Percentiles rank a stretch among this genome's conserved stretches.
Conservation (phyloP, 2,888 invertebrate genomes). For the Perizoma flavofasciatum region DNA sequence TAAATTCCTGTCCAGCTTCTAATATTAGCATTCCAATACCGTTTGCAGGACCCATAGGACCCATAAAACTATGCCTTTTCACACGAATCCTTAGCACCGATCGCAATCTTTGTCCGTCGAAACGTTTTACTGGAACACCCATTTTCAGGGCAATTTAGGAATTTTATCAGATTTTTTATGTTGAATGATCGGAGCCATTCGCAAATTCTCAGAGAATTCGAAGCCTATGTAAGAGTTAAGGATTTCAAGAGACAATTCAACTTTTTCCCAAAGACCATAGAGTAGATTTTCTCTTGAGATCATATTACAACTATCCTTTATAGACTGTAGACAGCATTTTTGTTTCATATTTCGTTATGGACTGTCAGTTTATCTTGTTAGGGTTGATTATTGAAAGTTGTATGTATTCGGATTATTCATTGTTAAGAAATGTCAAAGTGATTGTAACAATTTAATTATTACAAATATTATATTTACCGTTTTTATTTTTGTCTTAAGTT, state of each 20-base stretch:
- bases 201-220: constrained; percentile 22
- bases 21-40: constrained; percentile 29
- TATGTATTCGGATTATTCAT: constrained; percentile 22
- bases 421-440: constrained; percentile 9
- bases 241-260: constrained; percentile 6
- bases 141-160: constrained; percentile 29
- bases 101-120: constrained; percentile 26
- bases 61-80: constrained; percentile 33
- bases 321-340: constrained; percentile 11
- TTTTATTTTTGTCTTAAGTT: too few species aligned
- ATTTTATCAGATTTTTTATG: constrained; percentile 34
- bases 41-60: constrained; percentile 20
- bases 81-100: constrained; percentile 27
- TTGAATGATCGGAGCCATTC: constrained; percentile 16
- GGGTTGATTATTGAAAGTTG: constrained; percentile 21
- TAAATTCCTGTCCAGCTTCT: constrained; percentile 20
- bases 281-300: constrained; percentile 13
- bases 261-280: constrained; percentile 8
- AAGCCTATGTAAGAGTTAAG: constrained; percentile 7
- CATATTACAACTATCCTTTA: background rate
- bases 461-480: too few species aligned
- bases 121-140: constrained; percentile 29
- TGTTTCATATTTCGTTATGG: constrained; percentile 12
- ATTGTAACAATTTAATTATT: background rate
- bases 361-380: constrained; percentile 12